Percentiles rank a stretch among this genome's conserved stretches.
phyloP scores from a whole-genome alignment of 2,113 vertebrate genomes.

The Cisticola juncidis region DNA sequence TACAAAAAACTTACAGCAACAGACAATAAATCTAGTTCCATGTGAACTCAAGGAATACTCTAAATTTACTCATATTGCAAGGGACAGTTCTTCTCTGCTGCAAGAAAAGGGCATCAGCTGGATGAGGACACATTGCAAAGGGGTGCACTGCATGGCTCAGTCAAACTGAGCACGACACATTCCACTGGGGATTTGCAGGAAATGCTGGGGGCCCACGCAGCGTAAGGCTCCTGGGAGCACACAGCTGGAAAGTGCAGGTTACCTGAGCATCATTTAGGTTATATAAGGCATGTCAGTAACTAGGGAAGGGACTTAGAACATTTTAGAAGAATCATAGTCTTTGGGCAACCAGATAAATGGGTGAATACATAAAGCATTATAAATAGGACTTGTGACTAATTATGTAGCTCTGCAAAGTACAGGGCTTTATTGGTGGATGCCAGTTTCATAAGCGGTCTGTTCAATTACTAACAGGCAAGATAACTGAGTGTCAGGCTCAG shows the following conservation, averaged over 20 bases:
- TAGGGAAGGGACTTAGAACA: not conserved
- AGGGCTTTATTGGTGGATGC: not conserved
- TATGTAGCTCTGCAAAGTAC: not conserved
- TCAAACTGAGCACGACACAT: accelerated
- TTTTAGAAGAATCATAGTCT: not conserved
- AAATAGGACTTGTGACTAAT: not conserved
- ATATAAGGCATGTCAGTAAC: not conserved
- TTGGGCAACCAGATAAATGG: not conserved
- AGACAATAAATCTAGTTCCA: not conserved
- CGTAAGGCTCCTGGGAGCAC: not conserved
- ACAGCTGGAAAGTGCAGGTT: not conserved
- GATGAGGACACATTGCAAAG: not conserved
- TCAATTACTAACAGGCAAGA: not conserved
- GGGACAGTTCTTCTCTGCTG: not conserved
- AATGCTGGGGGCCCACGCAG: not conserved
- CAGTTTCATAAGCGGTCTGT: not conserved
- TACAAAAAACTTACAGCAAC: not conserved
- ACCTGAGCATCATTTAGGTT: not conserved
- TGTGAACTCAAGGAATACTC: not conserved
- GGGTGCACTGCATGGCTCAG: not conserved
- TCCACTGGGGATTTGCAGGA: not conserved
- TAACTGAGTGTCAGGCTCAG: not conserved
- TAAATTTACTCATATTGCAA: not conserved
- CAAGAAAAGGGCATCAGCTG: not conserved
- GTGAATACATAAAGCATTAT: not conserved